phyloP scores from a whole-genome alignment of 2,113 vertebrate genomes.

The Lepidothrix coronata region DNA sequence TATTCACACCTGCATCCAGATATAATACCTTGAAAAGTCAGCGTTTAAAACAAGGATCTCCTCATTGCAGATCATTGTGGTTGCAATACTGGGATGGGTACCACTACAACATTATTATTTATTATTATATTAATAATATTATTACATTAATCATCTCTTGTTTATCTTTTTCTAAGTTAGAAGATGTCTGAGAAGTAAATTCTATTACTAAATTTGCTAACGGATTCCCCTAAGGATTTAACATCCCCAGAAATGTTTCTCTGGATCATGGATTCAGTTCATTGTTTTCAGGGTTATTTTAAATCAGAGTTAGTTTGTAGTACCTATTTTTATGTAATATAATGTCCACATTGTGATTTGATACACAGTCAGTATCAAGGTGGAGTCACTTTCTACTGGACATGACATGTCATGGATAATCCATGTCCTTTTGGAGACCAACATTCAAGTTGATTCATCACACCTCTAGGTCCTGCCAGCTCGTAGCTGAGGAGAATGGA shows the following conservation, averaged over 20 bases:
- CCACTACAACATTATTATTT: not conserved
- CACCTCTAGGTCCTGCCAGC: not conserved
- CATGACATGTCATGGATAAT: not conserved
- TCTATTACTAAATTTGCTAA: not conserved
- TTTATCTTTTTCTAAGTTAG: not conserved
- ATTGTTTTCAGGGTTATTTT: not conserved
- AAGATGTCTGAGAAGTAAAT: not conserved
- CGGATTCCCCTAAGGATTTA: not conserved
- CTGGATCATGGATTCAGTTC: not conserved
- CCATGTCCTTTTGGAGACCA: not conserved
- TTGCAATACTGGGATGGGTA: not conserved
- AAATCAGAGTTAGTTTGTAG: not conserved
- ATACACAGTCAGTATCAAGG: not conserved
- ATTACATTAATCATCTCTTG: not conserved
- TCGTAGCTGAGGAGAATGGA: not conserved
- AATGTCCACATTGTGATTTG: not conserved
- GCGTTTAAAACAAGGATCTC: not conserved
- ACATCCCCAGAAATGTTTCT: not conserved
- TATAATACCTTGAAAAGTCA: not conserved
- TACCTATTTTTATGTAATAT: not conserved
- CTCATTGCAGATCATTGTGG: not conserved
- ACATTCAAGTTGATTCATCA: not conserved
- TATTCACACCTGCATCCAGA: not conserved
- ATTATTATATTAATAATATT: not conserved
- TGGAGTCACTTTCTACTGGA: not conserved